These are phyloP conservation scores for Ginglymostoma cirratum DNA, from an alignment of 2,113 vertebrate genomes.

Conservation along the genomic window DNA sequence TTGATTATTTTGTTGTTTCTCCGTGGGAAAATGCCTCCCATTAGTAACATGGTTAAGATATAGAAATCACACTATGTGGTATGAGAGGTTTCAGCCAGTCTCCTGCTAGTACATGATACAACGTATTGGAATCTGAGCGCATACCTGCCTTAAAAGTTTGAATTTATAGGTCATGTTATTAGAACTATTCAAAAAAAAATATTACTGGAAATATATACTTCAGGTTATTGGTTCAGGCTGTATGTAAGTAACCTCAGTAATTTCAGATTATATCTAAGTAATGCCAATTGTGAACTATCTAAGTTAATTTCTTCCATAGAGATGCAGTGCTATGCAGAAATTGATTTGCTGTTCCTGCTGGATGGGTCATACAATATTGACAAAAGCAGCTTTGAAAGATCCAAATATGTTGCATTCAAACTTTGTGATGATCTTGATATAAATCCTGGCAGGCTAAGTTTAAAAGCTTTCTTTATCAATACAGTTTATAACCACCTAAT, in stretches of 20 bases:
- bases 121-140: background rate
- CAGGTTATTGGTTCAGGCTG: background rate
- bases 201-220: background rate
- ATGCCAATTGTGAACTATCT: background rate
- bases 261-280: background rate
- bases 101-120: background rate
- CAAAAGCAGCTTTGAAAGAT: constrained; percentile 80
- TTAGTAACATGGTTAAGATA: background rate
- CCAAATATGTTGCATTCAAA: constrained; percentile 71
- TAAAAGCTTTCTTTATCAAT: background rate
- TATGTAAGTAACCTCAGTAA: background rate
- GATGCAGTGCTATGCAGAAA: constrained; percentile 74
- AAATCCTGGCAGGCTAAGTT: constrained; percentile 65
- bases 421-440: constrained; percentile 75
- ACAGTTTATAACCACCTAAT: too few species aligned
- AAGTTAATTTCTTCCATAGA: constrained; percentile 50
- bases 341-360: constrained; percentile 81
- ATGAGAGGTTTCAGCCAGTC: background rate
- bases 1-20: background rate
- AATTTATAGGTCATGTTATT: background rate
- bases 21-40: background rate
- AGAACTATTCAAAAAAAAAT: background rate
- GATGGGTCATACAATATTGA: constrained; percentile 87
- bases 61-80: background rate
- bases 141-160: background rate